Percentiles rank a stretch among this genome's conserved stretches.
Conservation (phyloP, 2,113 vertebrate genomes). For the Spermophilus dauricus region DNA sequence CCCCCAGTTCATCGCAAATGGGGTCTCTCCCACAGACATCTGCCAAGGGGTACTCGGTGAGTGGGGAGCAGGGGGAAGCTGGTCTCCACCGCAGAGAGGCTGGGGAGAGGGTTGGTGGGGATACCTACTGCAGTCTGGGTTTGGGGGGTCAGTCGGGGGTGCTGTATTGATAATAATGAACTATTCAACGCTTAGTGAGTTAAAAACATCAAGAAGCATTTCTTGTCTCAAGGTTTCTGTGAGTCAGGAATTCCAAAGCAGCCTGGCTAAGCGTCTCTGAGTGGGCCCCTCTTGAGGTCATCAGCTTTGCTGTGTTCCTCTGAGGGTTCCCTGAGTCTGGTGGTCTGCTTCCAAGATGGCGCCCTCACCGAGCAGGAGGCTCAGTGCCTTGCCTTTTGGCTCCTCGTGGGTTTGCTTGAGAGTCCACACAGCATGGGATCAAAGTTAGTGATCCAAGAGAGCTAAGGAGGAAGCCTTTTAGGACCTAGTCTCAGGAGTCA, state of each 20-base stretch:
- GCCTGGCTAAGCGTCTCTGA: not conserved
- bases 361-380: accelerated
- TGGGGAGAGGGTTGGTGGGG: too few relatives aligned
- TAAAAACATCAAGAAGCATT: not conserved
- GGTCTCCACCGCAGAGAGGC: not conserved
- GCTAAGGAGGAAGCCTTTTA: not conserved
- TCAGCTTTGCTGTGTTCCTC: not conserved
- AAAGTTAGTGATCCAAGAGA: not conserved
- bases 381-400: accelerated
- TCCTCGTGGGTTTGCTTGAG: not conserved
- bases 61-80: not conserved
- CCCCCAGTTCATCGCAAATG: constrained; percentile 64
- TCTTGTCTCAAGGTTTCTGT: not conserved
- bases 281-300: not conserved
- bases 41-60: constrained; percentile 77
- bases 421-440: not conserved
- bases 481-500: not conserved
- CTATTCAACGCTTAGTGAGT: not conserved
- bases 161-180: too few relatives aligned
- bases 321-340: not conserved
- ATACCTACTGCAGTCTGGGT: not conserved
- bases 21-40: constrained; percentile 68
- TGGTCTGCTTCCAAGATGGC: accelerated
- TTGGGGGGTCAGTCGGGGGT: not conserved
- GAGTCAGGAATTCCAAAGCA: not conserved